These are phyloP conservation scores for Dendrocincla tyrannina DNA, from an alignment of 2,797 vertebrate genomes.

Conservation along the genomic window DNA sequence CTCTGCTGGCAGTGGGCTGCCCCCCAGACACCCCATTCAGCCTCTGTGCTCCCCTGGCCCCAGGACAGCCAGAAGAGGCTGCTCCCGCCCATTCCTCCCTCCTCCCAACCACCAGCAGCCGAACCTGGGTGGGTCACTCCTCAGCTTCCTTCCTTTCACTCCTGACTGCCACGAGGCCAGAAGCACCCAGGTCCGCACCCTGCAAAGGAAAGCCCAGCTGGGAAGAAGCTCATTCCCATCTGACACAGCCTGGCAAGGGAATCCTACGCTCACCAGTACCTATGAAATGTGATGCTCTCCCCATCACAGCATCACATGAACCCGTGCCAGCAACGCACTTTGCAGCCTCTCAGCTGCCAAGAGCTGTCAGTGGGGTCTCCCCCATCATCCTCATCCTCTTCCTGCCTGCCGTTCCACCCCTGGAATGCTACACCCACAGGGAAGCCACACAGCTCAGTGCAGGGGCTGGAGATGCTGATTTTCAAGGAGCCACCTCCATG, in stretches of 20 bases:
- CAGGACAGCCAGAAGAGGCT: background rate
- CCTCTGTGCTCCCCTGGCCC: background rate
- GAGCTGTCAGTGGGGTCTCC: background rate
- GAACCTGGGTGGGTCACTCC: fast-evolving
- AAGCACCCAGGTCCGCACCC: background rate
- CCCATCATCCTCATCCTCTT: background rate
- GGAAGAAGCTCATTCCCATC: background rate
- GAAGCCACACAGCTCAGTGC: background rate
- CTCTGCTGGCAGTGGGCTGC: background rate
- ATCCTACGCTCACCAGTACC: background rate
- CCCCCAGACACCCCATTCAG: background rate
- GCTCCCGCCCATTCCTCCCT: background rate
- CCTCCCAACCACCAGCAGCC: background rate
- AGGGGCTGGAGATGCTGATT: background rate
- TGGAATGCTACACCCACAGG: background rate
- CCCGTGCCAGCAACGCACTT: background rate
- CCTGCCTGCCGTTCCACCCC: background rate
- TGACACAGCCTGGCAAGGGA: fast-evolving
- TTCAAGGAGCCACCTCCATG: background rate
- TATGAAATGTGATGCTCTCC: background rate
- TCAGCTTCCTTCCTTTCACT: background rate
- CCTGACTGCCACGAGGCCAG: background rate
- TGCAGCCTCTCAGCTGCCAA: background rate
- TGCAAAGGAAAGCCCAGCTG: fast-evolving
- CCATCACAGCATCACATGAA: background rate